These are phyloP conservation scores for Lottia scabra DNA, from an alignment of 2,888 invertebrate genomes.

Conservation along the genomic window DNA sequence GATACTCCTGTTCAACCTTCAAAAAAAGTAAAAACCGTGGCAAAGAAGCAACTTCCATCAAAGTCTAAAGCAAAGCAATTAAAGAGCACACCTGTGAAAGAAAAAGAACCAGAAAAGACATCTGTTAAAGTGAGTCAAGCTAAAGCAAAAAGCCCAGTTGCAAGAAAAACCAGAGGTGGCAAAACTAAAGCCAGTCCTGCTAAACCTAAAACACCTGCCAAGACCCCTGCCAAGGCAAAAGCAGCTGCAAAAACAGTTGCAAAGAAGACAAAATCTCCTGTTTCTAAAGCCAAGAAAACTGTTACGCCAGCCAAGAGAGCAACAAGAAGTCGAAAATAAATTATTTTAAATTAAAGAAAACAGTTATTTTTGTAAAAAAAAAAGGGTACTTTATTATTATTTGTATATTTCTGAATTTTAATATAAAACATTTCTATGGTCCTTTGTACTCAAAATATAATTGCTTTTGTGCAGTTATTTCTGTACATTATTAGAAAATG, in stretches of 20 bases:
- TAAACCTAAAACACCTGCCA: not conserved
- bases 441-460: too few relatives aligned
- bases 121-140: not conserved
- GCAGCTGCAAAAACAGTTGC: not conserved
- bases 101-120: too few relatives aligned
- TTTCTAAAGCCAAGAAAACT: constrained; percentile 6
- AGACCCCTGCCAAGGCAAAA: not conserved
- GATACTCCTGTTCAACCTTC: not conserved
- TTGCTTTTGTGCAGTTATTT: too few relatives aligned
- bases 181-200: not conserved
- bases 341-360: not conserved
- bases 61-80: not conserved
- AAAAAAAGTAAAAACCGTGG: not conserved
- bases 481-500: too few relatives aligned
- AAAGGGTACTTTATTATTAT: too few relatives aligned
- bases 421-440: too few relatives aligned
- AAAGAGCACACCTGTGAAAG: too few relatives aligned
- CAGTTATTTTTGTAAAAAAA: too few relatives aligned
- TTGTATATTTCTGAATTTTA: too few relatives aligned
- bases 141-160: not conserved
- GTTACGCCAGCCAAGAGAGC: constrained; percentile 11
- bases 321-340: constrained; percentile 20
- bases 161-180: not conserved
- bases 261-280: not conserved
- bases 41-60: not conserved